Percentiles rank a stretch among this genome's conserved stretches.
Evolutionary conservation across 2,888 invertebrate genomes (phyloP).

Genomic region (Teleogryllus oceanicus): DNA sequence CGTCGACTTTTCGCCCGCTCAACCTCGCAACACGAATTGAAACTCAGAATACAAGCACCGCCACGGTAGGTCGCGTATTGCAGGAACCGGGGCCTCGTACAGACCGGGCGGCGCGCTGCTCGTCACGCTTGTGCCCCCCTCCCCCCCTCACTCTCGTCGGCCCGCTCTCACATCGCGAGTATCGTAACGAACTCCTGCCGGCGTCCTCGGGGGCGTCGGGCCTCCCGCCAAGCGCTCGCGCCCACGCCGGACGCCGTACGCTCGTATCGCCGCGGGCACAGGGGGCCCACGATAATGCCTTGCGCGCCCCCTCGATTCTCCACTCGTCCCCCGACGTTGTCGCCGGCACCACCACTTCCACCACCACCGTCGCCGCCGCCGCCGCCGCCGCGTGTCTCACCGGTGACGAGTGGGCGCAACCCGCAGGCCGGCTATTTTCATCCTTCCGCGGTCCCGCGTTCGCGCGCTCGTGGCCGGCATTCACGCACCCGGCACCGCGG

Average conservation of each 20-base stretch:
- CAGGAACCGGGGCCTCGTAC: neutral
- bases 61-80: too few species aligned
- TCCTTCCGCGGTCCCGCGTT: slow-evolving; percentile 7
- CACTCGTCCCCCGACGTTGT: neutral
- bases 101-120: neutral
- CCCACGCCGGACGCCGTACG: too few species aligned
- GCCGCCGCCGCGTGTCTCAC: neutral
- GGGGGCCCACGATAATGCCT: too few species aligned
- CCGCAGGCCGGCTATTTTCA: slow-evolving; percentile 20
- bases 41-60: too few species aligned
- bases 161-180: neutral
- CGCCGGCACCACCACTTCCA: neutral
- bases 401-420: slow-evolving; percentile 19
- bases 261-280: too few species aligned
- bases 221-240: neutral
- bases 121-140: too few species aligned
- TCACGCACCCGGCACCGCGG: neutral
- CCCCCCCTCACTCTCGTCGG: too few species aligned
- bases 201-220: neutral
- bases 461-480: neutral
- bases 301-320: too few species aligned
- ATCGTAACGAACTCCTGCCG: neutral
- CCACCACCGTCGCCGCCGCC: neutral
- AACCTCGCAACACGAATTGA: too few species aligned
- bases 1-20: too few species aligned